Evolutionary conservation across 2,888 invertebrate species (phyloP), one percentile per base, ranked within the genome.

Genomic region (Rhagonycha lutea): DNA sequence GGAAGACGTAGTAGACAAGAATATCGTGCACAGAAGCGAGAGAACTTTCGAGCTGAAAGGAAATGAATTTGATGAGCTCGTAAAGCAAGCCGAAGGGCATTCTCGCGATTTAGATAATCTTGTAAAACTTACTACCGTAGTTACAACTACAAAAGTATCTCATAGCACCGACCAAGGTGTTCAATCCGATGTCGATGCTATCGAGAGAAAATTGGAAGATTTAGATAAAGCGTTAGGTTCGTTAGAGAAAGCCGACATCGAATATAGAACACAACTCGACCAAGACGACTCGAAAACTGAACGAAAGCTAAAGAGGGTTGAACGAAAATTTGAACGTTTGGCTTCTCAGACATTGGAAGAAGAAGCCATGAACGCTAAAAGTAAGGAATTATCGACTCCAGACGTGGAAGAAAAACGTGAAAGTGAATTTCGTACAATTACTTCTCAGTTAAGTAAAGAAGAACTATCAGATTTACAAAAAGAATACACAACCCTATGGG

Each of bases 261-360:
- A 83, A 77, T 68, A 81, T 70, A 74, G 74, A 63, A 23, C 72
- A 14, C 76, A 78, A 28, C 28, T 47, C 1, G 70, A 61, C 47
- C 72, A 69, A 72, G 73, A 76, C 68, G 82, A 82, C 69, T 81
- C 83, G 9, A 84, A 84, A 80, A 80, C 78, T 11, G 88, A 88
- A 78, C 85, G 84, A 75, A 89, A 89, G 84, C 82, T 89, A 65
- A 85, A 85, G 77, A 84, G 88, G 77, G 88, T 89, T 69, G 90
- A 90, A 80, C 85, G 89, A 73, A 88, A 88, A 82, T 90, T 90
- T 83, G 89, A 90, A 83, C 83, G 89, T 81, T 88, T 90, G 88
- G 89, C 89, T 62, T 89, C 89, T 12, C 87, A 89, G 82, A 86
- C 86, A 14, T 81, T 89, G 74, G 88, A 88, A 69, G 84, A 84